Percentiles rank a stretch among this genome's conserved stretches.
These are phyloP conservation scores for Autographa pulchrina DNA, from an alignment of 2,888 invertebrate genomes.

Conservation along the genomic window DNA sequence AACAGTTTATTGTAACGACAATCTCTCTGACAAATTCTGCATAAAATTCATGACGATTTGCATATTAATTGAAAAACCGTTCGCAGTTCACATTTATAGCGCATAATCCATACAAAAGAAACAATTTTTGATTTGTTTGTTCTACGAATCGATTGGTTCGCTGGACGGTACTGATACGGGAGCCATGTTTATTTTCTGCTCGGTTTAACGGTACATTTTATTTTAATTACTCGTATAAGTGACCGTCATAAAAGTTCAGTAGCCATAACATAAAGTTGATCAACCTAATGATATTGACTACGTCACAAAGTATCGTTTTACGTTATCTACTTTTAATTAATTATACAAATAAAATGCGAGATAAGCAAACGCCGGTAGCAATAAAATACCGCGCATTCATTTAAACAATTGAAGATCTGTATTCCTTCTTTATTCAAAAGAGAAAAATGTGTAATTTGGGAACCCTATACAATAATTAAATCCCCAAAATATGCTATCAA, in stretches of 20 bases:
- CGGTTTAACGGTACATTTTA: constrained; percentile 44
- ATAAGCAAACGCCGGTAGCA: background rate
- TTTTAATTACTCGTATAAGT: constrained; percentile 48
- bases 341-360: background rate
- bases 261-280: constrained; percentile 51
- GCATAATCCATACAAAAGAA: constrained; percentile 50
- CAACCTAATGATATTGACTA: constrained; percentile 36
- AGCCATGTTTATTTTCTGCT: constrained; percentile 42
- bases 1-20: constrained; percentile 23
- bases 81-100: constrained; percentile 42
- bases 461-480: constrained; percentile 12
- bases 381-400: background rate
- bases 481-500: constrained; percentile 9
- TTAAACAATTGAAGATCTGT: background rate
- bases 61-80: constrained; percentile 62
- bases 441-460: background rate
- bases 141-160: constrained; percentile 60
- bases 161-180: constrained; percentile 45
- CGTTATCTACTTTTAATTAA: constrained; percentile 1
- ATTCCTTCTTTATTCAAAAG: background rate
- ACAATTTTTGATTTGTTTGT: constrained; percentile 58
- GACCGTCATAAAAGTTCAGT: constrained; percentile 45
- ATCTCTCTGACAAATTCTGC: constrained; percentile 31
- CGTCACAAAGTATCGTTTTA: constrained; percentile 23
- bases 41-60: constrained; percentile 45